Conservation (phyloP, 2,797 vertebrate species). For the Champsocephalus esox region DNA sequence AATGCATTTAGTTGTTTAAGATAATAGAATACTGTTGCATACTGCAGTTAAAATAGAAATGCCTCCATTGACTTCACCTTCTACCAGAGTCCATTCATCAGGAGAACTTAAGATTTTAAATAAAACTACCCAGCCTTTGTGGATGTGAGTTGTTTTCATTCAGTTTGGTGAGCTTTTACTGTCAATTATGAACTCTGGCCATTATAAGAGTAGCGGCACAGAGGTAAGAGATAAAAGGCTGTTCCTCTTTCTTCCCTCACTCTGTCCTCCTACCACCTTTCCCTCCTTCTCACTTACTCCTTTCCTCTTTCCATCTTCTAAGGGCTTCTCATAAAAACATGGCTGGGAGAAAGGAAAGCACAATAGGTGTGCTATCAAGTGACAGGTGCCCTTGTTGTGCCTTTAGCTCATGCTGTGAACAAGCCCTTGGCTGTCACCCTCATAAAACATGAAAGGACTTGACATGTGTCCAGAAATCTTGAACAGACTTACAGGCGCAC, state of each 20-base stretch:
- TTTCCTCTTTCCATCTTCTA: constrained; percentile 39
- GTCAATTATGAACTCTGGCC: constrained; percentile 58
- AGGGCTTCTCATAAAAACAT: constrained; percentile 67
- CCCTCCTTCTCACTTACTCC: not conserved
- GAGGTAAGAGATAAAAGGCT: constrained; percentile 60
- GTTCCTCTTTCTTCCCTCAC: constrained; percentile 26
- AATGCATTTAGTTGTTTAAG: too few relatives aligned
- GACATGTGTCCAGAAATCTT: constrained; percentile 73
- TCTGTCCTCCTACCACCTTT: not conserved
- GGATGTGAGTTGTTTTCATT: constrained; percentile 37
- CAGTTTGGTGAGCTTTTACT: constrained; percentile 45
- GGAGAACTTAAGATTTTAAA: constrained; percentile 43
- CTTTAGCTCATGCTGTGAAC: constrained; percentile 75
- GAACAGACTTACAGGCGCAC: constrained; percentile 37
- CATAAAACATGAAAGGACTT: constrained; percentile 79
- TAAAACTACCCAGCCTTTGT: constrained; percentile 20
- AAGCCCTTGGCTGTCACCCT: constrained; percentile 68
- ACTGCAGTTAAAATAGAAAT: not conserved
- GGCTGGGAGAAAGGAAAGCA: constrained; percentile 67
- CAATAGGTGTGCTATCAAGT: constrained; percentile 76
- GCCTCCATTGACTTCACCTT: constrained; percentile 19
- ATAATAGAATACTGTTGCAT: not conserved
- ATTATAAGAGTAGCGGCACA: constrained; percentile 47
- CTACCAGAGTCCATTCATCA: constrained; percentile 11
- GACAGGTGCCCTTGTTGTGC: constrained; percentile 79